phyloP scores from a whole-genome alignment of 1,140 invertebrate genomes.

The Listronotus bonariensis region DNA sequence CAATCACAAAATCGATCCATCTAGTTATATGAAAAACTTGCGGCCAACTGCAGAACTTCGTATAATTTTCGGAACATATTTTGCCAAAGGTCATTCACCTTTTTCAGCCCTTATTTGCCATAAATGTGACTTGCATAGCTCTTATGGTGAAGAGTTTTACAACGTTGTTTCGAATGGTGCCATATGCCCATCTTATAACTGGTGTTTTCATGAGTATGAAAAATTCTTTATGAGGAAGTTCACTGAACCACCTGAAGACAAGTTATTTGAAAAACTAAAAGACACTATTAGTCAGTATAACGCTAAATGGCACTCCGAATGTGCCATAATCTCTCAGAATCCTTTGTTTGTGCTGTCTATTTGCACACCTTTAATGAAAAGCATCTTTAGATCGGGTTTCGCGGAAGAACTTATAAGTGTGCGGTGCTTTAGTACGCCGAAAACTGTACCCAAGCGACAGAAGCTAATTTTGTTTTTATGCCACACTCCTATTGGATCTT shows the following conservation, averaged over 20 bases:
- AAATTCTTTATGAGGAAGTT: slow-evolving; percentile 17
- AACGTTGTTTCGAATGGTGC: slow-evolving; percentile 6
- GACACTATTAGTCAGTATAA: slow-evolving; percentile 1
- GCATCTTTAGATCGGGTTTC: slow-evolving; percentile 19
- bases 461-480: slow-evolving; percentile 19
- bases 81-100: slow-evolving; percentile 12
- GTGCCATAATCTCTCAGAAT: background rate
- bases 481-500: slow-evolving; percentile 19
- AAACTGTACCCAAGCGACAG: slow-evolving; percentile 1
- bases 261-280: slow-evolving; percentile 7
- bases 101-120: slow-evolving; percentile 21
- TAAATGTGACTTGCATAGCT: slow-evolving; percentile 17
- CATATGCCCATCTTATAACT: slow-evolving; percentile 20
- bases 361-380: slow-evolving; percentile 22
- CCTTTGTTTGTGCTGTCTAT: slow-evolving; percentile 2
- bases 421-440: slow-evolving; percentile 2
- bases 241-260: slow-evolving; percentile 4
- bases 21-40: background rate
- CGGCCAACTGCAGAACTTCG: slow-evolving; percentile 1
- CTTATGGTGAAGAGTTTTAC: slow-evolving; percentile 9
- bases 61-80: slow-evolving; percentile 11
- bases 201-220: slow-evolving; percentile 18
- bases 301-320: background rate
- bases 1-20: slow-evolving; percentile 14
- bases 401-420: slow-evolving; percentile 22